These are phyloP conservation scores for Mirounga angustirostris DNA, from an alignment of 2,113 vertebrate species.

Conservation along the genomic window DNA sequence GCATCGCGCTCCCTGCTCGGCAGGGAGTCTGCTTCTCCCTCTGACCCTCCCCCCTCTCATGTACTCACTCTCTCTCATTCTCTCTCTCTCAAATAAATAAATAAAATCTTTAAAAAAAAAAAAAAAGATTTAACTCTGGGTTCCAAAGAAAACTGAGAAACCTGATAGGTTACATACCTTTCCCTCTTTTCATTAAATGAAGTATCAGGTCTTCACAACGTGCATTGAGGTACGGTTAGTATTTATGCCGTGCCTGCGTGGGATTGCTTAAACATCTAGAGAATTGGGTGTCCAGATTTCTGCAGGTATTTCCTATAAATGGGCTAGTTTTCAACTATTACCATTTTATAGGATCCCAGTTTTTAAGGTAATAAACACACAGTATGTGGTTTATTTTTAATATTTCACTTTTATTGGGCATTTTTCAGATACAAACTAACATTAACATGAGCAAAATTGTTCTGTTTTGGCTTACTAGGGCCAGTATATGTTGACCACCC, in stretches of 20 bases:
- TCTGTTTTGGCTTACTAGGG: neutral
- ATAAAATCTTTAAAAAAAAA: too few species aligned
- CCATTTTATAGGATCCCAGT: neutral
- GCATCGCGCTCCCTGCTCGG: too few species aligned
- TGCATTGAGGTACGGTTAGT: neutral
- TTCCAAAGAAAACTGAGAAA: neutral
- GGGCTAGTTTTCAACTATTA: neutral
- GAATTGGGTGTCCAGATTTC: neutral
- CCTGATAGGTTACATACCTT: neutral
- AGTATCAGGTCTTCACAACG: neutral
- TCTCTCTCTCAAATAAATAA: too few species aligned
- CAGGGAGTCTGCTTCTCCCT: too few species aligned
- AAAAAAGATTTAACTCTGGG: neutral
- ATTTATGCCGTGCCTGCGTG: neutral
- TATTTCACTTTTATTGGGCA: conserved; percentile 36
- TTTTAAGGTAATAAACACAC: conserved; percentile 23
- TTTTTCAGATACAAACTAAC: conserved; percentile 14
- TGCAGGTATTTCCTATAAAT: conserved; percentile 44
- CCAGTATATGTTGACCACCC: neutral
- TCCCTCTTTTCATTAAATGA: conserved; percentile 17
- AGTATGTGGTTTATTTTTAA: neutral
- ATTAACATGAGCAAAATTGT: neutral
- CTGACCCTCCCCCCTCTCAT: too few species aligned
- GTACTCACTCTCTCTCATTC: too few species aligned
- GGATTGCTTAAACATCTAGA: neutral